A percentile compares a stretch with the other conserved stretches of the same genome.
Evolutionary conservation across 2,888 invertebrate genomes (phyloP).

Genomic region (Tetropium fuscum): DNA sequence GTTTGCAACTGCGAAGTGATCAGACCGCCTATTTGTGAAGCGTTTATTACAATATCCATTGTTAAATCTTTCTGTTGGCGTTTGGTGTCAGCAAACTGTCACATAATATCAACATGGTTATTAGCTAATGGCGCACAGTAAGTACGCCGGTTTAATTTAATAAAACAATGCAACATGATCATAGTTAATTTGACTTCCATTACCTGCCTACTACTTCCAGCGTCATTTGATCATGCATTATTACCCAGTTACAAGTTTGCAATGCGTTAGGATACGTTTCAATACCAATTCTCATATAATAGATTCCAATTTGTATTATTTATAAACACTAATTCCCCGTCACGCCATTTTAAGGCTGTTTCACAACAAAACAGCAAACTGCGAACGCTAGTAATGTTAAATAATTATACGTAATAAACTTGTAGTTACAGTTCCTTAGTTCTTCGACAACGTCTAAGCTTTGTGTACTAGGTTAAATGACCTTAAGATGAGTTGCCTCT

Average conservation of each 20-base stretch:
- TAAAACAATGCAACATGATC: constrained; percentile 13
- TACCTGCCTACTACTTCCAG: too few relatives aligned
- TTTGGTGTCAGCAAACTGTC: too few relatives aligned
- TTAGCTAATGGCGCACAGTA: not conserved
- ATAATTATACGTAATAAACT: constrained; percentile 43
- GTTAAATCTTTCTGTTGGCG: too few relatives aligned
- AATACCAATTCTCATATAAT: constrained; percentile 14
- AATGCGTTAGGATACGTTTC: constrained; percentile 8
- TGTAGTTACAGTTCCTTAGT: constrained; percentile 28
- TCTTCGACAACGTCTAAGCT: constrained; percentile 30
- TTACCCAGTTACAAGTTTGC: constrained; percentile 12
- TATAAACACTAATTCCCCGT: not conserved
- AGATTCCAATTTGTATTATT: constrained; percentile 3
- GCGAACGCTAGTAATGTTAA: constrained; percentile 38
- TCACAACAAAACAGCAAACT: constrained; percentile 1
- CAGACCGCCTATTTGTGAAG: too few relatives aligned
- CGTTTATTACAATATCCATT: too few relatives aligned
- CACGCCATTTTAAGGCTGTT: not conserved
- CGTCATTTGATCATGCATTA: constrained; percentile 6
- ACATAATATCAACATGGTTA: too few relatives aligned
- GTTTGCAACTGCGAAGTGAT: too few relatives aligned
- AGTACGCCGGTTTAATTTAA: not conserved
- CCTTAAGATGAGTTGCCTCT: constrained; percentile 46
- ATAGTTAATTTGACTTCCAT: constrained; percentile 5
- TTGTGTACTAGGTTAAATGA: constrained; percentile 43